phyloP scores from a whole-genome alignment of 2,888 invertebrate genomes.

The Rhodophaea formosa region DNA sequence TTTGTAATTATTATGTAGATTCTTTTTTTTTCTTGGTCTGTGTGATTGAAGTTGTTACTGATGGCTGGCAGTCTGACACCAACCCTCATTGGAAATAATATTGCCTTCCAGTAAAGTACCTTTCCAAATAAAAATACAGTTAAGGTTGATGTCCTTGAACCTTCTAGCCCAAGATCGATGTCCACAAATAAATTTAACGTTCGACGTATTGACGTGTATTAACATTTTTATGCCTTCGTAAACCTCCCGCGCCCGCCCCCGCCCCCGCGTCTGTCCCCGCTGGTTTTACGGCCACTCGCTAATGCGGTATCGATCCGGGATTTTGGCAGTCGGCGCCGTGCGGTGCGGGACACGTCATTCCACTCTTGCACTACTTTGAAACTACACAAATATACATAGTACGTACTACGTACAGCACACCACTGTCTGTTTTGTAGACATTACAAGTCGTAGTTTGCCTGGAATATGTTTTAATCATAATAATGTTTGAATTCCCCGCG shows the following conservation, averaged over 20 bases:
- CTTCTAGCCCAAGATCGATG: neutral
- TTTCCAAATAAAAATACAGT: too few relatives aligned
- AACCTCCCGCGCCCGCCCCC: constrained; percentile 18
- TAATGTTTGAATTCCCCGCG: too few relatives aligned
- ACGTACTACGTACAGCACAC: neutral
- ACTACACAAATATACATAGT: neutral
- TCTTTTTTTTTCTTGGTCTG: too few relatives aligned
- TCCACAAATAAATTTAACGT: neutral
- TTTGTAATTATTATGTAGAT: too few relatives aligned
- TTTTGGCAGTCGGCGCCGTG: constrained; percentile 71
- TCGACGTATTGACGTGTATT: constrained; percentile 3
- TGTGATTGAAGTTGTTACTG: too few relatives aligned
- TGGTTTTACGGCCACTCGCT: constrained; percentile 42
- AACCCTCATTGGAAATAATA: too few relatives aligned
- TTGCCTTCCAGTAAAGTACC: too few relatives aligned
- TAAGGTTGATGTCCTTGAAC: neutral
- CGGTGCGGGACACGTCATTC: constrained; percentile 43
- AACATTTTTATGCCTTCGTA: constrained; percentile 13
- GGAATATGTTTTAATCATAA: too few relatives aligned
- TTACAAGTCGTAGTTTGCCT: too few relatives aligned
- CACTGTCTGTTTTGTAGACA: too few relatives aligned
- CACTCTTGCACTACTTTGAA: constrained; percentile 11
- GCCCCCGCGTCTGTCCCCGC: constrained; percentile 26
- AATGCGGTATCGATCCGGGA: constrained; percentile 66
- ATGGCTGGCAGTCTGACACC: too few relatives aligned